Conservation (phyloP, 1,140 invertebrate species). For the Drosophila pseudoobscura region DNA sequence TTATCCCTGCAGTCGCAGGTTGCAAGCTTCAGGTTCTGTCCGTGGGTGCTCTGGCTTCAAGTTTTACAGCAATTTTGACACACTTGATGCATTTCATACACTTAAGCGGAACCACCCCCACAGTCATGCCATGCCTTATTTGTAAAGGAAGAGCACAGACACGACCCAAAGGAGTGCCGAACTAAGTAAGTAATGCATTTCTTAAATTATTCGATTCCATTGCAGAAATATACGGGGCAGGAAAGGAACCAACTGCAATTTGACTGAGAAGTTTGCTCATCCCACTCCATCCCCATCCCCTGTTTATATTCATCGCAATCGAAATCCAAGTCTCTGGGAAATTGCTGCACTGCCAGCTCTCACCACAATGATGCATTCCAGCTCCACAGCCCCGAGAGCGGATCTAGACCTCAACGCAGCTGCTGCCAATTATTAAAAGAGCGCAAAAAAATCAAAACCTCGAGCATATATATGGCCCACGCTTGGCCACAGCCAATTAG, state of each 20-base stretch:
- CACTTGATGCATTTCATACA: slow-evolving; percentile 67
- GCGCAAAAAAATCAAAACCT: slow-evolving; percentile 21
- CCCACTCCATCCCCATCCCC: background rate
- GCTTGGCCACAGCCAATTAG: slow-evolving; percentile 67
- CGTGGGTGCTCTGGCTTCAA: slow-evolving; percentile 22
- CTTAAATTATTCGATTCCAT: slow-evolving; percentile 59
- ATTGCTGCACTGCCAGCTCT: background rate
- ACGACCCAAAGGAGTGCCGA: background rate
- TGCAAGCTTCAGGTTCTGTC: slow-evolving; percentile 35
- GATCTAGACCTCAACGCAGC: slow-evolving; percentile 16
- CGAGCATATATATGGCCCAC: background rate
- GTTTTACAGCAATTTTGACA: slow-evolving; percentile 76
- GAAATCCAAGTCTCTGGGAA: background rate
- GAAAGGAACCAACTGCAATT: slow-evolving; percentile 15
- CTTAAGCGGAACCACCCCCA: slow-evolving; percentile 34
- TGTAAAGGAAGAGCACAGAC: slow-evolving; percentile 23
- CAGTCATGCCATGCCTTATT: slow-evolving; percentile 34
- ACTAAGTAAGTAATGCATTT: slow-evolving; percentile 56
- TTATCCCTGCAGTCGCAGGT: slow-evolving; percentile 51
- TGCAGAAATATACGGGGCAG: slow-evolving; percentile 4
- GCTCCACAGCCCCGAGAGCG: slow-evolving; percentile 10
- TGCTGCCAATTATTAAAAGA: slow-evolving; percentile 54
- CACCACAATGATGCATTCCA: slow-evolving; percentile 4
- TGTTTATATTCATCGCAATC: slow-evolving; percentile 11
- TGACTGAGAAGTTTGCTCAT: slow-evolving; percentile 21